These are phyloP conservation scores for Phrixothrix hirtus DNA, from an alignment of 2,888 invertebrate species.

Conservation along the genomic window DNA sequence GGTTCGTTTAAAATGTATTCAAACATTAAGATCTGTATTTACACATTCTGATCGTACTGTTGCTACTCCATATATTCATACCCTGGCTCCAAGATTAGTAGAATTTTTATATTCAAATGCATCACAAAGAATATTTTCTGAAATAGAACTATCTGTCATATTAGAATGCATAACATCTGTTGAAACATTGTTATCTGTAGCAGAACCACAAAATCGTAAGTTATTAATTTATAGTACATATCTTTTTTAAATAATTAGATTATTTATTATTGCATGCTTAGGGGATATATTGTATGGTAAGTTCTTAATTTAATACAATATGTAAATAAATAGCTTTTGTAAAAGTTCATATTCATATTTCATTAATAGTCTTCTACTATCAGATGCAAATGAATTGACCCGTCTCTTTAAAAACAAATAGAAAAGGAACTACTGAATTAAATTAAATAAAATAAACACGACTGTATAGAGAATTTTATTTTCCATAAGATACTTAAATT, in stretches of 20 bases:
- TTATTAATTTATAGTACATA: conserved; percentile 36
- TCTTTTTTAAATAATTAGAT: conserved; percentile 6
- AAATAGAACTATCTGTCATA: conserved; percentile 71
- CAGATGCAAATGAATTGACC: too few relatives aligned
- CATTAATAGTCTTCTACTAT: too few relatives aligned
- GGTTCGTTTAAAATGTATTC: conserved; percentile 78
- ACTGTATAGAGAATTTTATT: too few relatives aligned
- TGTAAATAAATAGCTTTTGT: too few relatives aligned
- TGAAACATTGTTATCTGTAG: conserved; percentile 73
- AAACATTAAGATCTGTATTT: conserved; percentile 77
- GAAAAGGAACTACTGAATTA: too few relatives aligned
- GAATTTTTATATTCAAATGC: conserved; percentile 72
- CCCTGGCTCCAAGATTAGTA: conserved; percentile 76
- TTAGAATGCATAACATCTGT: conserved; percentile 74
- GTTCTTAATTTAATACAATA: too few relatives aligned
- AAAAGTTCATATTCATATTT: too few relatives aligned
- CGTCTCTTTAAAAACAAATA: too few relatives aligned
- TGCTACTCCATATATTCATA: conserved; percentile 79
- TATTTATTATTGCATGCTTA: conserved; percentile 45
- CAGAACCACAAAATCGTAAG: conserved; percentile 80
- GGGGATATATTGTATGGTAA: conserved; percentile 64
- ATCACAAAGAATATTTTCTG: conserved; percentile 64
- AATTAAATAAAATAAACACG: too few relatives aligned
- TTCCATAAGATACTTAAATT: too few relatives aligned
- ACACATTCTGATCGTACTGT: conserved; percentile 70